Percentiles rank a stretch among this genome's conserved stretches.
phyloP scores from a whole-genome alignment of 1,140 invertebrate genomes.

The Oncopeltus fasciatus region DNA sequence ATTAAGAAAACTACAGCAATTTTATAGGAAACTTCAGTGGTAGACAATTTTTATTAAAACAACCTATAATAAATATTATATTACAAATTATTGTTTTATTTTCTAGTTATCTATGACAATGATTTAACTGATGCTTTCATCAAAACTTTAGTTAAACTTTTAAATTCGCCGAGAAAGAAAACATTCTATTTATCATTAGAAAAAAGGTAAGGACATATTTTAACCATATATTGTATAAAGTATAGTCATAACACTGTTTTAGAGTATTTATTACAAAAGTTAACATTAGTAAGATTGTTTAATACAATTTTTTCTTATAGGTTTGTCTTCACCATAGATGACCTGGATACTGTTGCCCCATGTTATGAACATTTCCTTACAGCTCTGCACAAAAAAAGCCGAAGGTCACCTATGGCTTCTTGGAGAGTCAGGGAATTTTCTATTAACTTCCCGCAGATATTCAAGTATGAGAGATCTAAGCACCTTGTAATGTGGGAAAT shows the following conservation, averaged over 20 bases:
- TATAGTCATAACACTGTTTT: background rate
- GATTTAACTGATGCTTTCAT: slow-evolving; percentile 70
- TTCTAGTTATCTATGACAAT: slow-evolving; percentile 74
- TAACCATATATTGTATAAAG: background rate
- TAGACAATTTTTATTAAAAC: too few species aligned
- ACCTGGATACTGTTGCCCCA: slow-evolving; percentile 63
- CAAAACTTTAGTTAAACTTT: slow-evolving; percentile 49
- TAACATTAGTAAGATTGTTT: background rate
- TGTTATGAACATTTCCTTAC: slow-evolving; percentile 70
- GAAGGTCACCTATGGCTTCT: slow-evolving; percentile 30
- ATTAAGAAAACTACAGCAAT: too few species aligned
- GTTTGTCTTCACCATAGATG: slow-evolving; percentile 66
- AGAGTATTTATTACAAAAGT: background rate
- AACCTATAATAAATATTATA: too few species aligned
- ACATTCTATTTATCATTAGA: slow-evolving; percentile 65
- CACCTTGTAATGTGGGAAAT: slow-evolving; percentile 64
- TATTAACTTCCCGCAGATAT: slow-evolving; percentile 66
- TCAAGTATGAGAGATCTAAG: slow-evolving; percentile 61
- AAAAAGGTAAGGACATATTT: slow-evolving; percentile 59
- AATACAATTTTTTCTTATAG: slow-evolving; percentile 24
- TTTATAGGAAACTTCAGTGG: too few species aligned
- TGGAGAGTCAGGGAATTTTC: slow-evolving; percentile 47
- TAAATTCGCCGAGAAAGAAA: slow-evolving; percentile 42
- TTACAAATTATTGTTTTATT: slow-evolving; percentile 23
- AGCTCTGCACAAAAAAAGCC: slow-evolving; percentile 36